These are phyloP conservation scores for Gambusia yucatana DNA, from an alignment of 2,797 vertebrate genomes.

Conservation along the genomic window DNA sequence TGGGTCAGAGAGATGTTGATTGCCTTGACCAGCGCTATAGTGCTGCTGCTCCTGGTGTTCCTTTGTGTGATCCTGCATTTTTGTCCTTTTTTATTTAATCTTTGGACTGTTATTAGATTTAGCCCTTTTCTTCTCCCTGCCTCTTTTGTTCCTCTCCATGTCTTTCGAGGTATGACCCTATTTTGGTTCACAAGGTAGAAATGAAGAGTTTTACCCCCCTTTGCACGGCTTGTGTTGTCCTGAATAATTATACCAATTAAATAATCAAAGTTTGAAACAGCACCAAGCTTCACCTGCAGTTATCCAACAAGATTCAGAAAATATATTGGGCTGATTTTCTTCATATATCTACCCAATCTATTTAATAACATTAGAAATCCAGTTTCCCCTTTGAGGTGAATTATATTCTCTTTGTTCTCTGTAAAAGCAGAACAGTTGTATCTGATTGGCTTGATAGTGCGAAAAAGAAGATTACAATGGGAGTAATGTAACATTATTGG, in stretches of 20 bases:
- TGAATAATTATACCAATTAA: conserved; percentile 5
- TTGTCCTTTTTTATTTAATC: conserved; percentile 4
- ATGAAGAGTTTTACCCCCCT: background rate
- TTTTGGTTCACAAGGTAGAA: background rate
- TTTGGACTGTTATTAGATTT: background rate
- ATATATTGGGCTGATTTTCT: conserved; percentile 36
- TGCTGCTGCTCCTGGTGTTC: background rate
- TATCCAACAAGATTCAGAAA: conserved; percentile 42
- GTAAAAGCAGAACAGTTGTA: conserved; percentile 31
- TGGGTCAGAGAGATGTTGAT: conserved; percentile 14
- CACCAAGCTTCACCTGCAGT: conserved; percentile 37
- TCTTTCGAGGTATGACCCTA: background rate
- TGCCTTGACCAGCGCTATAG: background rate
- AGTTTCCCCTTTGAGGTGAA: conserved; percentile 13
- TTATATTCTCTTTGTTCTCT: conserved; percentile 60
- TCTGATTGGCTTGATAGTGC: conserved; percentile 34
- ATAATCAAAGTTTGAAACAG: conserved; percentile 38
- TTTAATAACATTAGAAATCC: conserved; percentile 40
- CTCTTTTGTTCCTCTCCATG: background rate
- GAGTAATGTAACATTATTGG: conserved; percentile 20
- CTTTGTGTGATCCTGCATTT: conserved; percentile 3
- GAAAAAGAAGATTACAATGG: conserved; percentile 27
- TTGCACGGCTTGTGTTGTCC: background rate
- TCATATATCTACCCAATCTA: conserved; percentile 27
- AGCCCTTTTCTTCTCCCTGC: background rate